Evolutionary conservation across 2,797 vertebrate species (phyloP).

Genomic region (Lacerta viridis): DNA sequence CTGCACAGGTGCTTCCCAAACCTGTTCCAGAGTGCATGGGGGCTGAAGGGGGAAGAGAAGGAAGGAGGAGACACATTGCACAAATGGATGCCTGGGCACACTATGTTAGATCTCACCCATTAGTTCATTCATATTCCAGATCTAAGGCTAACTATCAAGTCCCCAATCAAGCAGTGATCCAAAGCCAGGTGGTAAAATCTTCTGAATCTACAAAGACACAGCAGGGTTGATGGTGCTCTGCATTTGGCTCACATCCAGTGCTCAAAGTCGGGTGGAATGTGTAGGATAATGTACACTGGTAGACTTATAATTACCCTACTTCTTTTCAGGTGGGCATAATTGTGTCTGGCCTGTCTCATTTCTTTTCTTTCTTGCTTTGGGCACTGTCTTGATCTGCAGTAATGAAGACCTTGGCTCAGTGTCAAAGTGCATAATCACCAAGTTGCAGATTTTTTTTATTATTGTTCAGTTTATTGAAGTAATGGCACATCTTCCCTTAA

Average conservation of each 20-base stretch:
- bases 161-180: neutral
- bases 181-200: neutral
- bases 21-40: no score
- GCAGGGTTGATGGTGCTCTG: no score
- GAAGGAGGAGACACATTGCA: no score
- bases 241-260: neutral
- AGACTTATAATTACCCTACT: neutral
- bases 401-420: neutral
- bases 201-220: neutral
- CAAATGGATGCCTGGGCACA: no score
- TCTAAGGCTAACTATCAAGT: neutral
- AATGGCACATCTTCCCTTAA: neutral
- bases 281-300: neutral
- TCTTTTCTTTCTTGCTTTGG: neutral
- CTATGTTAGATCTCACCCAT: no score
- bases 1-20: no score
- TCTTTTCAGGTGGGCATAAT: neutral
- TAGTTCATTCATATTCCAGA: neutral
- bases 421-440: neutral
- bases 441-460: neutral
- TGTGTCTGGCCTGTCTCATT: neutral
- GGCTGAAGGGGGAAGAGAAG: no score
- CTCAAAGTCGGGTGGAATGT: neutral
- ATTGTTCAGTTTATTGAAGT: slow-evolving; percentile 26
- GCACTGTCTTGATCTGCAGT: neutral